Percentiles rank a stretch among this genome's conserved stretches.
Conservation (phyloP, 2,888 invertebrate species). For the Brachycybe producta region DNA sequence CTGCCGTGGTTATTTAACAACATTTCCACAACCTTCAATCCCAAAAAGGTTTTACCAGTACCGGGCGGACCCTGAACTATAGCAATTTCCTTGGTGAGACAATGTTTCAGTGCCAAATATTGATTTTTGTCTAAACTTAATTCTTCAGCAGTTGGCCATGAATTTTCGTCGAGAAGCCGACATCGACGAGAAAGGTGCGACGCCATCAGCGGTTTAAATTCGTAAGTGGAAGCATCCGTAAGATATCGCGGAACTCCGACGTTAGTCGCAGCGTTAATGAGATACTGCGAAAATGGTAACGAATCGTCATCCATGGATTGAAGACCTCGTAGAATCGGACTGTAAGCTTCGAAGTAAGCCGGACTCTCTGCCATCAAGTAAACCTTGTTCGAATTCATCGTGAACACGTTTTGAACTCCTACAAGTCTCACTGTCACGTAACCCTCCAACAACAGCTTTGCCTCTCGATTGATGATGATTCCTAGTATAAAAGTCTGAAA, state of each 20-base stretch:
- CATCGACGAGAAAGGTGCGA: background rate
- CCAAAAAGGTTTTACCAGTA: constrained; percentile 71
- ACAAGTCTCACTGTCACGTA: constrained; percentile 38
- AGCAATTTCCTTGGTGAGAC: constrained; percentile 55
- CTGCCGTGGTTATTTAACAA: constrained; percentile 44
- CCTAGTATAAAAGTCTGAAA: constrained; percentile 57
- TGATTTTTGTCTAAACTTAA: constrained; percentile 53
- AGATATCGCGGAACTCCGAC: constrained; percentile 36
- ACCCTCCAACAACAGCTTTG: constrained; percentile 41
- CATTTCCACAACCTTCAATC: constrained; percentile 56
- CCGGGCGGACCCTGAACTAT: constrained; percentile 65
- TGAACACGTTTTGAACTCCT: constrained; percentile 20
- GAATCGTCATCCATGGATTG: constrained; percentile 43
- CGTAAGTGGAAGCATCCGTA: constrained; percentile 18
- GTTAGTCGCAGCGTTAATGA: constrained; percentile 41
- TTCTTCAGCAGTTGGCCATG: constrained; percentile 39
- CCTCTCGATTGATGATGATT: constrained; percentile 48
- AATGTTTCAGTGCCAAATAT: constrained; percentile 49
- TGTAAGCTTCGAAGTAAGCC: constrained; percentile 69
- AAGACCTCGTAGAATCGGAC: constrained; percentile 56
- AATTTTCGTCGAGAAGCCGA: constrained; percentile 12
- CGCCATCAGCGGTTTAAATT: background rate
- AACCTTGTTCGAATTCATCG: constrained; percentile 27
- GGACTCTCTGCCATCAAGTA: constrained; percentile 60
- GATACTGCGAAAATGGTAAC: constrained; percentile 55